Conservation (phyloP, 2,113 vertebrate genomes). For the Salvelinus sp. region DNA sequence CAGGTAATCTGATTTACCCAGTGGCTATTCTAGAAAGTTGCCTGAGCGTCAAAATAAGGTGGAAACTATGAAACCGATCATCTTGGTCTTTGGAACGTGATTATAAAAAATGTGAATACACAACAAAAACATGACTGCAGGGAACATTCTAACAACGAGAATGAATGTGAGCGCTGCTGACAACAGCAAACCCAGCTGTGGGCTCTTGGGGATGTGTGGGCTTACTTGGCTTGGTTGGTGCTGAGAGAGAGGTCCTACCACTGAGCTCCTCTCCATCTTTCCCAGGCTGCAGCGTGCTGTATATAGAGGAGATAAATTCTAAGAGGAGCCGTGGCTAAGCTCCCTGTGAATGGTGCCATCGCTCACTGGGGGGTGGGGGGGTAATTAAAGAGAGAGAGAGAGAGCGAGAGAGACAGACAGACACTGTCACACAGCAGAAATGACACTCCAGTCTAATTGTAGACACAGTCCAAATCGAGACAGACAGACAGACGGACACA, state of each 20-base stretch:
- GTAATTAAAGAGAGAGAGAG: no score
- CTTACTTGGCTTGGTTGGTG: neutral
- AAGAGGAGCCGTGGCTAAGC: conserved; percentile 53
- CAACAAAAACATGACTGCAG: neutral
- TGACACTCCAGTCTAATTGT: no score
- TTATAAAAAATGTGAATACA: neutral
- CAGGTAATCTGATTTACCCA: conserved; percentile 26
- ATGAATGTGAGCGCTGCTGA: neutral
- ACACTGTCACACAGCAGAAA: no score
- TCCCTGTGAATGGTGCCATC: conserved; percentile 59
- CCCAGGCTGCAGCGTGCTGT: conserved; percentile 24
- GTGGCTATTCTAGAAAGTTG: neutral
- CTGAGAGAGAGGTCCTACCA: neutral
- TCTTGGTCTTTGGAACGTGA: neutral
- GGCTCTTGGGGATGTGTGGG: neutral
- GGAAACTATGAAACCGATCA: neutral
- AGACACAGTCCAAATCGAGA: no score
- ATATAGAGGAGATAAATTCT: conserved; percentile 29
- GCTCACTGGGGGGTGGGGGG: conserved; percentile 43
- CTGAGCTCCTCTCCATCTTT: neutral
- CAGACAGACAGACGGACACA: no score
- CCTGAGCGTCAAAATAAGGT: neutral
- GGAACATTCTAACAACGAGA: neutral
- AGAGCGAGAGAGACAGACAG: no score
- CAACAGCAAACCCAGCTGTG: neutral